Evolutionary conservation across 2,797 vertebrate genomes (phyloP).

Genomic region (Halcyon badia): DNA sequence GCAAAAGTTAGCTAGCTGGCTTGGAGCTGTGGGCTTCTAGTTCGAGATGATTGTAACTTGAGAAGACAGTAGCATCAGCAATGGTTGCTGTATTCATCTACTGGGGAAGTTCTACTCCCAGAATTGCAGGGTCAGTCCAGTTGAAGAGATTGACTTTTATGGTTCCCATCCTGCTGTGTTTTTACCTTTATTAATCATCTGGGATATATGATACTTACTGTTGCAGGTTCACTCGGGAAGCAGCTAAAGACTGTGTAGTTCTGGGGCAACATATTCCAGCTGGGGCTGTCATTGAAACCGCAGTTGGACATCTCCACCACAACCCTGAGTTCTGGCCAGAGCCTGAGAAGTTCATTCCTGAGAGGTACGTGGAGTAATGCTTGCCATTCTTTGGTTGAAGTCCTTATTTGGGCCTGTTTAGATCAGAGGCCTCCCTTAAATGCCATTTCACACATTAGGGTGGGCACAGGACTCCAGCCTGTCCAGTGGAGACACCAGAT

Average conservation of each 20-base stretch:
- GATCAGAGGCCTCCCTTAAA: not conserved
- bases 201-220: not conserved
- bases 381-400: not conserved
- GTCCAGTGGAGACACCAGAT: not conserved
- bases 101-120: not conserved
- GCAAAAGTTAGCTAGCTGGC: not conserved
- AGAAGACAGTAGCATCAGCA: not conserved
- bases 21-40: not conserved
- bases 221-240: constrained; percentile 87
- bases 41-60: not conserved
- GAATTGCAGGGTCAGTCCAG: not conserved
- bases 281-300: constrained; percentile 87
- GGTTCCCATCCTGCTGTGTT: not conserved
- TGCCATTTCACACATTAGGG: not conserved
- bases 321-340: constrained; percentile 90
- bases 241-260: constrained; percentile 85
- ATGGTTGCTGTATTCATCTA: not conserved
- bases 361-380: constrained; percentile 82
- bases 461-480: not conserved
- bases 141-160: not conserved
- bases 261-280: constrained; percentile 88
- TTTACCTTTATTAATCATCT: not conserved
- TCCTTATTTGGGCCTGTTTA: not conserved
- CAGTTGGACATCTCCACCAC: constrained; percentile 89
- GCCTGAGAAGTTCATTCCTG: constrained; percentile 91